These are phyloP conservation scores for Poecilia gillii DNA, from an alignment of 2,797 vertebrate species.

Conservation along the genomic window DNA sequence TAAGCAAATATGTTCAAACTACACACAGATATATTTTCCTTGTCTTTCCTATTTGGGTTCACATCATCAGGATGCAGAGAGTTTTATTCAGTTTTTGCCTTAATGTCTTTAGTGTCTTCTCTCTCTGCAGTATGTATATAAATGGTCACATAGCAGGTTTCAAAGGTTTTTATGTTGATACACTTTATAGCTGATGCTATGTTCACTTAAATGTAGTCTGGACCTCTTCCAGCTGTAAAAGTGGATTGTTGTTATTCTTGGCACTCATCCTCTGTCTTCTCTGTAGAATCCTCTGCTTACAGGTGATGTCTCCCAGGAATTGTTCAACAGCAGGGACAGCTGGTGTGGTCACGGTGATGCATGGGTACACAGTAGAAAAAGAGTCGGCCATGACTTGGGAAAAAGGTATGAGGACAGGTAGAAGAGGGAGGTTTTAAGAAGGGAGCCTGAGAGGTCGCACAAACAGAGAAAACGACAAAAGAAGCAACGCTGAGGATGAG, in stretches of 20 bases:
- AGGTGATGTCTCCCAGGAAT: conserved; percentile 59
- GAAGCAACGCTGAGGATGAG: background rate
- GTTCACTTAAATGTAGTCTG: background rate
- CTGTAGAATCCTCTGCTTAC: conserved; percentile 18
- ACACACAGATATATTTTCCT: background rate
- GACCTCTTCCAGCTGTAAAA: background rate
- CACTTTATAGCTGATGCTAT: background rate
- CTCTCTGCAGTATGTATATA: background rate
- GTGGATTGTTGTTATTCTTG: background rate
- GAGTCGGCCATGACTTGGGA: conserved; percentile 19
- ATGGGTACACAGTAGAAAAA: conserved; percentile 28
- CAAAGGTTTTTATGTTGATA: background rate
- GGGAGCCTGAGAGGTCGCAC: conserved; percentile 26
- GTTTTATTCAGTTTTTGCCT: background rate
- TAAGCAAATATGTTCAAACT: background rate
- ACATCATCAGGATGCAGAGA: no score
- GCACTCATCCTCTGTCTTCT: conserved; percentile 26
- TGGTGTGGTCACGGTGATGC: conserved; percentile 60
- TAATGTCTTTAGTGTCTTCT: background rate
- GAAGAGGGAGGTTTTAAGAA: conserved; percentile 26
- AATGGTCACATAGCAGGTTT: background rate
- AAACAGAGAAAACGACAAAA: background rate
- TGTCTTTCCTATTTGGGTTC: background rate
- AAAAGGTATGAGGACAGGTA: conserved; percentile 1
- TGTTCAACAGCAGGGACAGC: conserved; percentile 46